phyloP scores from a whole-genome alignment of 2,113 vertebrate genomes.

The Indri indri region DNA sequence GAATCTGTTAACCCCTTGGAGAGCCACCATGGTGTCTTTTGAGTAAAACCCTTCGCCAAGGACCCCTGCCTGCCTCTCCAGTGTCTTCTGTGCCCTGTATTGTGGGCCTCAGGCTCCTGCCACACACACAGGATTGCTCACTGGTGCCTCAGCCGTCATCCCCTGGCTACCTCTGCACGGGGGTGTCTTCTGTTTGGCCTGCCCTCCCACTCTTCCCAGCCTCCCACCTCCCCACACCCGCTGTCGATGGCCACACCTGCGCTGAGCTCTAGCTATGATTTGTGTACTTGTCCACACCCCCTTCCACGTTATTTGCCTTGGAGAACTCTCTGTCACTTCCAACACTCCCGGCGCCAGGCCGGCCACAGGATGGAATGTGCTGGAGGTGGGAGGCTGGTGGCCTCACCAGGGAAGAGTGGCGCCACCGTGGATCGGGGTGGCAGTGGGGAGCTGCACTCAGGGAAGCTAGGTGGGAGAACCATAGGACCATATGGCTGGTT shows the following conservation, averaged over 20 bases:
- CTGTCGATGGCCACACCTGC: not conserved
- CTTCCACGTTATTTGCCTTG: not conserved
- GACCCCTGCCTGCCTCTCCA: not conserved
- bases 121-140: rapidly evolving
- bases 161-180: rapidly evolving
- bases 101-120: not conserved
- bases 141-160: not conserved
- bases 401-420: not conserved
- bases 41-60: not conserved
- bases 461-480: not conserved
- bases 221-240: not conserved
- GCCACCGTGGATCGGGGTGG: not conserved
- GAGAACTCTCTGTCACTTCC: not conserved
- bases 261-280: not conserved
- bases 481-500: not conserved
- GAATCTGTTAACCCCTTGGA: not conserved
- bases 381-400: not conserved
- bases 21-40: not conserved
- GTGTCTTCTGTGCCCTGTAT: not conserved
- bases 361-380: not conserved
- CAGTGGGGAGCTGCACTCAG: rapidly evolving
- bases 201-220: not conserved
- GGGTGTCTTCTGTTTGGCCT: not conserved
- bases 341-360: not conserved
- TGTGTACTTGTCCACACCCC: not conserved